Evolutionary conservation across 2,888 invertebrate species (phyloP).

Genomic region (Tyria jacobaeae): DNA sequence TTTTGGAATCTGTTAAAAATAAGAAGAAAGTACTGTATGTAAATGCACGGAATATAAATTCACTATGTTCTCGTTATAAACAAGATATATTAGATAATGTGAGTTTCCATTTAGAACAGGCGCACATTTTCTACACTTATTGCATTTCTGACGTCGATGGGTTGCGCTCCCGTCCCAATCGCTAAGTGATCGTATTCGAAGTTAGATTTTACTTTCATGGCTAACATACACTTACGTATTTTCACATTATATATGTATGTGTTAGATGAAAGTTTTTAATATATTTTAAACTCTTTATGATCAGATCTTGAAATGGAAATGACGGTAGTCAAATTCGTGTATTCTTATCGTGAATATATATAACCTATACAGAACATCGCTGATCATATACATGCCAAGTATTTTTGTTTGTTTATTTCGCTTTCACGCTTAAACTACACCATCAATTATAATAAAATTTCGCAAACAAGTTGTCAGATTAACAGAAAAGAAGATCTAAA

Average conservation of each 20-base stretch:
- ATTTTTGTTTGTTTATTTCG: too few species aligned
- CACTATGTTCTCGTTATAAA: not conserved
- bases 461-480: too few species aligned
- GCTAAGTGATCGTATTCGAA: constrained; percentile 23
- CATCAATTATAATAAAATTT: too few species aligned
- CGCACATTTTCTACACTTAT: constrained; percentile 15
- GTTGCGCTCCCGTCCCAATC: constrained; percentile 8
- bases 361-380: too few species aligned
- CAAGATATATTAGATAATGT: constrained; percentile 14
- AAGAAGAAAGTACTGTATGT: not conserved
- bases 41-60: not conserved
- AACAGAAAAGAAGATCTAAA: too few species aligned
- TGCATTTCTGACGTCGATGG: constrained; percentile 16
- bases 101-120: not conserved
- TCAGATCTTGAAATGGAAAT: not conserved
- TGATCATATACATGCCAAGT: too few species aligned
- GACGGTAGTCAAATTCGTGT: too few species aligned
- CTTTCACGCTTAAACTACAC: too few species aligned
- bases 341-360: too few species aligned
- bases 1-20: too few species aligned
- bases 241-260: not conserved
- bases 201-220: not conserved
- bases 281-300: not conserved
- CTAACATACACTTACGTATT: not conserved
- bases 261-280: not conserved